Conservation (phyloP, 2,113 vertebrate species). For the Physeter macrocephalus region DNA sequence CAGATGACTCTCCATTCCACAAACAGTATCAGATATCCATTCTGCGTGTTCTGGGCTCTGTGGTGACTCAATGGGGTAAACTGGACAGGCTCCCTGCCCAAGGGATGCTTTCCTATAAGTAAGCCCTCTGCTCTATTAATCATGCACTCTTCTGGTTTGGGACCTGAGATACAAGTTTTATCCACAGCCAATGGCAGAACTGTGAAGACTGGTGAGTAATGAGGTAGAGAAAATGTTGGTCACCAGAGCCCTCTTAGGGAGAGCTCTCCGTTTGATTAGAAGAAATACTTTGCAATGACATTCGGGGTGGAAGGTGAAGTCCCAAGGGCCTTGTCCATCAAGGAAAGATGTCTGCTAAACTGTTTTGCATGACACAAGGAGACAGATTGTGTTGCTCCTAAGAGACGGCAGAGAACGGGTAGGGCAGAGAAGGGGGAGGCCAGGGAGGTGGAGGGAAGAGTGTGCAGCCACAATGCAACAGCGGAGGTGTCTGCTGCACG, state of each 20-base stretch:
- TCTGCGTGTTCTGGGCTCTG: neutral
- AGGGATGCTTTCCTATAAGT: neutral
- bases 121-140: neutral
- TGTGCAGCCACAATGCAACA: fast-evolving
- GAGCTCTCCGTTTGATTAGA: slow-evolving; percentile 31
- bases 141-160: neutral
- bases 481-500: neutral
- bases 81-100: neutral
- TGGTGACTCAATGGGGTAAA: neutral
- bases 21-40: neutral
- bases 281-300: slow-evolving; percentile 47
- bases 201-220: neutral
- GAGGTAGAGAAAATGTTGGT: slow-evolving; percentile 31
- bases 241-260: slow-evolving; percentile 3
- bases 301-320: slow-evolving; percentile 38
- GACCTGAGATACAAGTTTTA: neutral
- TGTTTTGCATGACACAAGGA: neutral
- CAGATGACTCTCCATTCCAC: neutral
- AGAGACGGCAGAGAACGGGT: neutral
- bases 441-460: neutral
- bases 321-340: slow-evolving; percentile 39
- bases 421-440: neutral
- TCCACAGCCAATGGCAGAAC: neutral
- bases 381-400: neutral
- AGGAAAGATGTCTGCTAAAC: neutral